Percentiles rank a stretch among this genome's conserved stretches.
Evolutionary conservation across 2,888 invertebrate species (phyloP).

Genomic region (Ennomos erosarius): DNA sequence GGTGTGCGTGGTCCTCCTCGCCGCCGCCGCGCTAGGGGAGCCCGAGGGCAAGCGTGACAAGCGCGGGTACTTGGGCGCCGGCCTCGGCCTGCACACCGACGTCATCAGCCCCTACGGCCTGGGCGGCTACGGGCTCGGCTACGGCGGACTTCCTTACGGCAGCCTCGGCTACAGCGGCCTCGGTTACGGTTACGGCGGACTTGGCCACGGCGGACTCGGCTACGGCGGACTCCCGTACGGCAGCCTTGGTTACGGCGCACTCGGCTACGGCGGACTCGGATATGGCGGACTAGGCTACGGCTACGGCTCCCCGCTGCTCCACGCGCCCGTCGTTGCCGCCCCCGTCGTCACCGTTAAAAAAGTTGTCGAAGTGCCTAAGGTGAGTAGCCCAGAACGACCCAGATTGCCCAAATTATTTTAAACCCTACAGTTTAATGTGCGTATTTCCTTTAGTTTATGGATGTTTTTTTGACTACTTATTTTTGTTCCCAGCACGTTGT

Average conservation of each 20-base stretch:
- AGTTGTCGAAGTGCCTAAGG: constrained; percentile 61
- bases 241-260: constrained; percentile 13
- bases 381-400: constrained; percentile 23
- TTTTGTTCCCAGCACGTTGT: constrained; percentile 3
- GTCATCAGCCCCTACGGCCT: constrained; percentile 30
- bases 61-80: constrained; percentile 42
- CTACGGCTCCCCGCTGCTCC: constrained; percentile 1
- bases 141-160: constrained; percentile 39
- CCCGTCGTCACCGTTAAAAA: constrained; percentile 49
- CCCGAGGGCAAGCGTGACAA: constrained; percentile 53
- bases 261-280: constrained; percentile 18
- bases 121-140: constrained; percentile 27
- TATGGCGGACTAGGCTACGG: constrained; percentile 33
- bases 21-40: constrained; percentile 47
- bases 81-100: not conserved
- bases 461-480: no score
- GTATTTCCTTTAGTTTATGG: no score
- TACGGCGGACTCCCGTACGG: constrained; percentile 19
- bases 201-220: constrained; percentile 35
- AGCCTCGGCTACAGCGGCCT: constrained; percentile 11
- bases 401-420: no score
- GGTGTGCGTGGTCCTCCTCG: constrained; percentile 52
- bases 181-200: constrained; percentile 32
- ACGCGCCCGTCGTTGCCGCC: constrained; percentile 32
- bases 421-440: no score